Base-by-base conservation (phyloP, 92 coral and sea anemone species). In the Montipora capitata region DNA sequence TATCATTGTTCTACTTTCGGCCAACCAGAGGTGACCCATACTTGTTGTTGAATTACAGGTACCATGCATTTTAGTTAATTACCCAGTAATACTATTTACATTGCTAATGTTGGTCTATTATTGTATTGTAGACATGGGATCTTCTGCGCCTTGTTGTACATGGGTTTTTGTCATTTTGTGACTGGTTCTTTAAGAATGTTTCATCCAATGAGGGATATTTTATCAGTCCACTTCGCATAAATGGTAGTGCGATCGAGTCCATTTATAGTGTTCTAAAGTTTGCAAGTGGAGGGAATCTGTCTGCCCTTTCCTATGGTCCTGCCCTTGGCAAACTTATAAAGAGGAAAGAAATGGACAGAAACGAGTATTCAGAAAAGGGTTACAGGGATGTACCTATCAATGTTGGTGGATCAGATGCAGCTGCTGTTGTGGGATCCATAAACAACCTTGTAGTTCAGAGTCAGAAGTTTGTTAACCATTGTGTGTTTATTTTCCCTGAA, bases 161-260 rank as follows among this genome's bases (percentile, higher is more conserved):
- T 79, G 91, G 91, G 45, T 87, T 87, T 58, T 66, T 88, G 61
- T 35, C 81, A 48, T 88, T 86, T 8, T 88, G 87, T 71, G 62
- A 80, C 15, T 88, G 87, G 76, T 73, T 88, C 63, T 88, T 88
- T 65, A 38, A 56, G 2, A 88, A 62, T 80, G 72, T 81, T 58
- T 3, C 87, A 1, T 75, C 81, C 2, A 51, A 88, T 40, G 92
- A 87, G 20, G 18, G 44, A 65, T 87, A 87, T 76, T 87, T 73
- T 45, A 81, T 88, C 38, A 88, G 92, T 75, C 92, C 88, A 11
- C 61, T 89, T 3, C 74, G n/a, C n/a, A n/a, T n/a, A n/a, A n/a
- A n/a, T n/a, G n/a, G n/a, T n/a, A n/a, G n/a, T n/a, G n/a, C n/a
- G n/a, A n/a, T n/a, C n/a, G n/a, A n/a, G n/a, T n/a, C n/a, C n/a